Evolutionary conservation across 2,888 invertebrate species (phyloP).

Genomic region (Drosophila lutescens): DNA sequence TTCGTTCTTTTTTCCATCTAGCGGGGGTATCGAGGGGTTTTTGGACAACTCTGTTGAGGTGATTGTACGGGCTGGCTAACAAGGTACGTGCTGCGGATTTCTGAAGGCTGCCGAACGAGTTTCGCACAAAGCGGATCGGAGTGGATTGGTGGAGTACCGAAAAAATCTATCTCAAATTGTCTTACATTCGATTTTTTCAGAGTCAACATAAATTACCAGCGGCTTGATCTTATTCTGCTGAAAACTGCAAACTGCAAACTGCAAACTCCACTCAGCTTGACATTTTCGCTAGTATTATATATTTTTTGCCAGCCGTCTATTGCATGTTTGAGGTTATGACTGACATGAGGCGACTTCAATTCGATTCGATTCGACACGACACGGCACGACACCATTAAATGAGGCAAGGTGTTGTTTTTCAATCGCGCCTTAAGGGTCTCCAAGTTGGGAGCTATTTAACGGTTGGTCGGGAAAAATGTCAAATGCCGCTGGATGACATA

Average conservation of each 20-base stretch:
- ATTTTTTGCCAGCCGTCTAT: slow-evolving; percentile 12
- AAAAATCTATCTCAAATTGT: slow-evolving; percentile 71
- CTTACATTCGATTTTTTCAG: slow-evolving; percentile 73
- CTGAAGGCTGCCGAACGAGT: slow-evolving; percentile 76
- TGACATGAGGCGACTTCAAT: slow-evolving; percentile 29
- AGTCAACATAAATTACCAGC: slow-evolving; percentile 77
- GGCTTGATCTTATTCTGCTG: slow-evolving; percentile 58
- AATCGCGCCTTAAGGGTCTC: slow-evolving; percentile 29
- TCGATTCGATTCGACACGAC: slow-evolving; percentile 33
- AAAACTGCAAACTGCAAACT: not conserved
- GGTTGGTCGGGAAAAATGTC: slow-evolving; percentile 12
- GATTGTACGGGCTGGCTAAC: slow-evolving; percentile 70
- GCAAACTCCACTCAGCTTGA: slow-evolving; percentile 26
- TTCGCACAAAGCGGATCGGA: slow-evolving; percentile 33
- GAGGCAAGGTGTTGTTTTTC: slow-evolving; percentile 48
- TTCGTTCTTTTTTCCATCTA: slow-evolving; percentile 13
- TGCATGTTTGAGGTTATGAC: slow-evolving; percentile 68
- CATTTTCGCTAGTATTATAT: slow-evolving; percentile 29
- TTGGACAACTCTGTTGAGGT: slow-evolving; percentile 58
- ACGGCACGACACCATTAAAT: slow-evolving; percentile 48
- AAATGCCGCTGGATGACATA: slow-evolving; percentile 26
- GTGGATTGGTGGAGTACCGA: slow-evolving; percentile 11
- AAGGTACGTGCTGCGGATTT: slow-evolving; percentile 70
- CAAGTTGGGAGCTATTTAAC: slow-evolving; percentile 6
- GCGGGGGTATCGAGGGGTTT: not conserved